Evolutionary conservation across 2,888 invertebrate genomes (phyloP), one percentile per base, ranked within the genome.

Genomic region (Lacanobia oleracea): DNA sequence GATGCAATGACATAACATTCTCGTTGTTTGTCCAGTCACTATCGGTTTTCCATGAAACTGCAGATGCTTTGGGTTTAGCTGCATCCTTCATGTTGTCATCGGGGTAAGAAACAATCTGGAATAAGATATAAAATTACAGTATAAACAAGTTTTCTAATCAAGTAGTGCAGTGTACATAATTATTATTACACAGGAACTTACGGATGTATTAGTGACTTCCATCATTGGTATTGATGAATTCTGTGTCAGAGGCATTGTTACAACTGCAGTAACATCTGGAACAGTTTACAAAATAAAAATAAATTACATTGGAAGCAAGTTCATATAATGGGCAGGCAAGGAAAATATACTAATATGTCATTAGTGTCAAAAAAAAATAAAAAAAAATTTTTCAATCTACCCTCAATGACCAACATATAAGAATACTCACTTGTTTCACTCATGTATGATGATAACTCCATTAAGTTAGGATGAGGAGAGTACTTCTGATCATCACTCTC

Each of bases 201-300:
- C 95, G 61, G 95, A 92, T 85, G 95, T 94, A 84, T 96, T 96
- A 64, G 94, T 94, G 51, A 96, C 94, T 90, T 96, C 95, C 94
- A 96, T 94, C 90, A 95, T 93, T 53, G 95, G 95, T 87, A 96
- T 92, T 82, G 95, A 94, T 56, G 95, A 92, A 81, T 93, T 95
- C 81, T 95, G 95, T 71, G 94, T 90, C 85, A 95, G 89, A 72
- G 95, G 95, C 95, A 95, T 96, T 83, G 95, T 95, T 23, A 96
- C 95, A 77, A 95, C 95, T 83, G 95, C 95, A 77, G 95, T 95
- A 72, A 94, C 95, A 93, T 95, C 95, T 96, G 91, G 57, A 93
- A 94, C 10, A 75, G 51, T 84, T 56, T 27, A 54, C 59, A 66
- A 50, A 65, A 59, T 59, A n/a, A 18, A 23, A 53, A 74, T 54